A percentile compares a stretch with the other conserved stretches of the same genome.
Evolutionary conservation across 2,113 vertebrate genomes (phyloP).

Genomic region (Plotosus lineatus): DNA sequence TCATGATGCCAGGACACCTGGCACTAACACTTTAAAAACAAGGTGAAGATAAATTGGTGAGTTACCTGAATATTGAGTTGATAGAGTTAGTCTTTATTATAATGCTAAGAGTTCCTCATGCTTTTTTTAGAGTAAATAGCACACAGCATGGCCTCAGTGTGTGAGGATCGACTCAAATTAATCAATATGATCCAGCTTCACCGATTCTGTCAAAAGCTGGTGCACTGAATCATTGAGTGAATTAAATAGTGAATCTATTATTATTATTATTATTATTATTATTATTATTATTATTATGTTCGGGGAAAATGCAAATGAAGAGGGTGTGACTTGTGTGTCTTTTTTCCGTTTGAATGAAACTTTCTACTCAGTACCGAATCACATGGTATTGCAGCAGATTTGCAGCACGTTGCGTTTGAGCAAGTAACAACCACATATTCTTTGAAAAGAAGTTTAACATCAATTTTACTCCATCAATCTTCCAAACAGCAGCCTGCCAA

Average conservation of each 20-base stretch:
- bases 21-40: neutral
- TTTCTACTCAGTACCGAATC: neutral
- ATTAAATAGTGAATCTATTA: neutral
- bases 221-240: neutral
- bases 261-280: neutral
- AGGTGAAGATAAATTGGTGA: neutral
- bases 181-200: slow-evolving; percentile 10
- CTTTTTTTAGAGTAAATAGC: neutral
- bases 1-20: neutral
- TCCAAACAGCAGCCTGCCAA: slow-evolving; percentile 6
- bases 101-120: neutral
- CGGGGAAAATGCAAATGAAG: neutral
- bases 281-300: slow-evolving; percentile 3
- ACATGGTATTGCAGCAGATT: neutral
- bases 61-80: neutral
- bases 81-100: neutral
- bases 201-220: neutral
- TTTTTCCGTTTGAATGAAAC: neutral
- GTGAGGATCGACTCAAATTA: neutral
- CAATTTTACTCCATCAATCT: neutral
- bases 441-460: slow-evolving; percentile 6
- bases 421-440: neutral
- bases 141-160: neutral
- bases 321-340: neutral
- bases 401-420: neutral